Evolutionary conservation across 2,888 invertebrate species (phyloP), one percentile per base, ranked within the genome.

Genomic region (Lottia gigantea): DNA sequence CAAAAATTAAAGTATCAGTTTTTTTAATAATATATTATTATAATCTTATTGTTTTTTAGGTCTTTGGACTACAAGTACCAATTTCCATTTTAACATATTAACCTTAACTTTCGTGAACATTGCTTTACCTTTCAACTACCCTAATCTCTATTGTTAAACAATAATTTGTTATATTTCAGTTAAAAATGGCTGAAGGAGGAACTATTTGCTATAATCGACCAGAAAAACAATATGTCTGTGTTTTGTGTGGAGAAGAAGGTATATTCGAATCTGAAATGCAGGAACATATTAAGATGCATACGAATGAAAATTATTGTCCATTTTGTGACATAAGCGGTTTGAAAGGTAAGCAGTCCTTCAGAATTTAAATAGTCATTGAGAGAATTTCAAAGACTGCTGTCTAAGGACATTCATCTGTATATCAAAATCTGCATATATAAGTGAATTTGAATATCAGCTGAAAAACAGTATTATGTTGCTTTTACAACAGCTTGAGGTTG

Each of bases 181-280:
- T 12, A n/a, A 63, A 16, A 49, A 73, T 73, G 73, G 73, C 73
- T 25, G 73, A 73, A 62, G 73, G 73, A 23, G 67, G 73, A 8
- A 65, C 61, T 16, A 31, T 23, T n/a, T 47, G 55, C 19, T 55
- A 55, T 23, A 55, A 23, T 55, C 55, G 55, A 55, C 55, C 8
- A 55, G 55, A 55, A 23, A 55, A 55, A 55, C 55, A 25, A 7
- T 83, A 80, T 74, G 78, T 82, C 69, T 95, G 95, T 89, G 94
- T 95, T 89, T 93, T 95, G 76, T 95, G 95, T 88, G 95, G 95
- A n/a, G 91, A 93, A 76, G 94, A 94, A 81, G 94, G 94, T 25
- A 91, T 95, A 74, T 80, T 81, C 12, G 85, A 87, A 47, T 79
- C 78, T 31, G 84, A 93, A 78, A 93, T 95, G 92, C 90, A 94